A percentile compares a stretch with the other conserved stretches of the same genome.
Conservation (phyloP, 2,888 invertebrate genomes). For the Atrina japonica region DNA sequence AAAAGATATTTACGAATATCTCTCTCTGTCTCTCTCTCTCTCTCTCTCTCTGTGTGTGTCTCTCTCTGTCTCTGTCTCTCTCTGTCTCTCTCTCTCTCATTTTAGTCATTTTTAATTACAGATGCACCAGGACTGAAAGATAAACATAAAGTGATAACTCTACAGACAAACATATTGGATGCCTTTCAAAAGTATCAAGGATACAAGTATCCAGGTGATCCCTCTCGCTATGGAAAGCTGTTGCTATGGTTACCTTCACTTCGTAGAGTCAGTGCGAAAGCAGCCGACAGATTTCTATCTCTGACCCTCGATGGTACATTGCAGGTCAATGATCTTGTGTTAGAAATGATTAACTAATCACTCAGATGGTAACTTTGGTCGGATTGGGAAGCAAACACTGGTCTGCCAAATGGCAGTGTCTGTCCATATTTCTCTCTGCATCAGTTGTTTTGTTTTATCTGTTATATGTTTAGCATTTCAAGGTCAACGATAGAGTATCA, state of each 20-base stretch:
- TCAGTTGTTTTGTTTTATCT: too few species aligned
- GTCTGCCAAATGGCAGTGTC: too few species aligned
- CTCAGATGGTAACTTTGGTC: too few species aligned
- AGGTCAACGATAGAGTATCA: too few species aligned
- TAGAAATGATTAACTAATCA: conserved; percentile 79
- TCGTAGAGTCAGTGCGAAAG: conserved; percentile 78
- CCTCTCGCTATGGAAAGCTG: conserved; percentile 76
- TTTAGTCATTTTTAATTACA: conserved; percentile 46
- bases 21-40: too few species aligned
- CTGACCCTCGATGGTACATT: conserved; percentile 77
- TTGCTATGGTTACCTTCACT: conserved; percentile 78
- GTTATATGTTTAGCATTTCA: too few species aligned
- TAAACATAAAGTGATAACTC: conserved; percentile 67
- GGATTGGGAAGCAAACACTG: too few species aligned
- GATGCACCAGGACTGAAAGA: conserved; percentile 78
- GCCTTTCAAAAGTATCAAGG: conserved; percentile 75
- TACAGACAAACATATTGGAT: conserved; percentile 77
- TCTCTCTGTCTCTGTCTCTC: too few species aligned
- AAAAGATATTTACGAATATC: too few species aligned
- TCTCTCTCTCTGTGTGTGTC: too few species aligned
- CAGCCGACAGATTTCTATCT: conserved; percentile 78
- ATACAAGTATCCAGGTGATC: conserved; percentile 68
- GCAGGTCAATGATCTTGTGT: conserved; percentile 77
- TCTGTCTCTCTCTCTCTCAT: too few species aligned
- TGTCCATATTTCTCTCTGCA: too few species aligned